These are phyloP conservation scores for Chamaea fasciata DNA, from an alignment of 2,113 vertebrate species.

Conservation along the genomic window DNA sequence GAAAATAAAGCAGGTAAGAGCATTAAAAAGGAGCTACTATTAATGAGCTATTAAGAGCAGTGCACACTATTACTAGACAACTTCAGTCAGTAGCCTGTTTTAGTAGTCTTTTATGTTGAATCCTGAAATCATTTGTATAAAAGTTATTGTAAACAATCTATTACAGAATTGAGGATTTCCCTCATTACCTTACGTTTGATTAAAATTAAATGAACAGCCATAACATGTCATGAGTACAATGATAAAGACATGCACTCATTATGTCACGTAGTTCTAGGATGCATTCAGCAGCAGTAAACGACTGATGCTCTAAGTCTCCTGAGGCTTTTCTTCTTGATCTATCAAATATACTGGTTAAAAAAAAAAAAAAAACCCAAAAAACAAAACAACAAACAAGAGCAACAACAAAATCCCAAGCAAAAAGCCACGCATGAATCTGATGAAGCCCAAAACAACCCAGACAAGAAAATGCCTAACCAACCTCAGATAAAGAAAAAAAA, in stretches of 20 bases:
- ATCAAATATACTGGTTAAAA: accelerated
- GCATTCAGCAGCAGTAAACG: not conserved
- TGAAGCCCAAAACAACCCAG: accelerated
- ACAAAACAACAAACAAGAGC: not conserved
- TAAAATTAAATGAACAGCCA: not conserved
- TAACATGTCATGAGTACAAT: accelerated
- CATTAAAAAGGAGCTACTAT: not conserved
- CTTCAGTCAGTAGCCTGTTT: not conserved
- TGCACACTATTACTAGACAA: accelerated
- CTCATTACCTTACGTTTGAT: not conserved
- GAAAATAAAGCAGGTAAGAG: not conserved
- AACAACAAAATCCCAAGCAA: not conserved
- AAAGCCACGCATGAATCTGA: accelerated
- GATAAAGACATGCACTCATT: accelerated
- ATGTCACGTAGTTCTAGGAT: too few relatives aligned
- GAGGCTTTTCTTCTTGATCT: not conserved
- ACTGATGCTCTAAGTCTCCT: too few relatives aligned
- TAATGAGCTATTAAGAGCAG: not conserved
- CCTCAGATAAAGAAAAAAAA: accelerated
- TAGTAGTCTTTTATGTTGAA: not conserved
- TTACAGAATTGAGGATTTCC: accelerated
- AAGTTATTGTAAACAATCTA: accelerated
- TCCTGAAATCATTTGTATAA: not conserved
- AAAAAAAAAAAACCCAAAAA: too few relatives aligned
- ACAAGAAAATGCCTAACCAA: accelerated